phyloP scores from a whole-genome alignment of 1,140 invertebrate species.

The Monomorium pharaonis region DNA sequence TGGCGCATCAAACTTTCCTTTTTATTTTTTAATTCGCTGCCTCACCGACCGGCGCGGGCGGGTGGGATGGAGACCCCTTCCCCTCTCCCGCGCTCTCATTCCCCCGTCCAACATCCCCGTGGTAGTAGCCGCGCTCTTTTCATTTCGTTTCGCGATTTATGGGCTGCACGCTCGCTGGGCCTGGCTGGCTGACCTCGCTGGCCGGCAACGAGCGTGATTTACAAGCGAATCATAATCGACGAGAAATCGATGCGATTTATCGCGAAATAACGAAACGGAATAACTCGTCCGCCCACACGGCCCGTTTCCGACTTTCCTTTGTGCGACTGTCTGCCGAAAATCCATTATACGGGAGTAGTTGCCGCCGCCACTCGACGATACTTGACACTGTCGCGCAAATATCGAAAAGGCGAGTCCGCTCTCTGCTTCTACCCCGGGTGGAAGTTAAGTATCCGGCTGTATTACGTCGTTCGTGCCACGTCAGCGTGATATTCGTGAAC shows the following conservation, averaged over 20 bases:
- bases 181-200: constrained; percentile 50
- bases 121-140: constrained; percentile 46
- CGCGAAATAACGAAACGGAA: constrained; percentile 78
- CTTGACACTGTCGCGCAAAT: constrained; percentile 45
- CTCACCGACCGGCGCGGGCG: constrained; percentile 18
- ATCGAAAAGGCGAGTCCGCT: constrained; percentile 21
- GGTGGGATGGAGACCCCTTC: not conserved
- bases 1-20: constrained; percentile 47
- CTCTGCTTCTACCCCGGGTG: not conserved
- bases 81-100: not conserved
- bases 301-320: constrained; percentile 40
- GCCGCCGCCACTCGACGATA: constrained; percentile 9
- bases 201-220: constrained; percentile 75
- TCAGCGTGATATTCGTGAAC: constrained; percentile 14
- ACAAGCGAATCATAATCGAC: constrained; percentile 81
- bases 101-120: not conserved
- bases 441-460: constrained; percentile 24
- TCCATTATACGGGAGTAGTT: constrained; percentile 28
- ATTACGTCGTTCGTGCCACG: constrained; percentile 5
- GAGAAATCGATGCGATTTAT: constrained; percentile 81
- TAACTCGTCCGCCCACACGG: constrained; percentile 18
- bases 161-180: not conserved
- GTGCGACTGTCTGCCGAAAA: not conserved
- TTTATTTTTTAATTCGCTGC: constrained; percentile 70
- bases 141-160: constrained; percentile 81